Base-by-base conservation (phyloP, 2,113 vertebrate genomes). In the Rhodinocichla rosea region DNA sequence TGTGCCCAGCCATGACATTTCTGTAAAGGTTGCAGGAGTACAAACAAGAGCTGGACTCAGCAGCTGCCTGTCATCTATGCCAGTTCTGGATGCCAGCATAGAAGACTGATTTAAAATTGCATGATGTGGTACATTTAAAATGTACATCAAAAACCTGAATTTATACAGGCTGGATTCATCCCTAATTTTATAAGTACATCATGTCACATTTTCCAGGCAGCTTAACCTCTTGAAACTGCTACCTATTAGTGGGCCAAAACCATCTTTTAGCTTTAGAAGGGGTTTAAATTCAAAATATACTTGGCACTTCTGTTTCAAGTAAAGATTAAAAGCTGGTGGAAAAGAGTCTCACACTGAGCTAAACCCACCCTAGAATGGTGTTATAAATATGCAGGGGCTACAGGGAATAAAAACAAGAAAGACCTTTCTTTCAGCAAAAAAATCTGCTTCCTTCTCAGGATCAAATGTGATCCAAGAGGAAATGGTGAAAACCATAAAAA, bases 351-450 rank as follows among this genome's bases (percentile, higher is more conserved):
- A 86, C 86, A 68, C 68, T 87, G 89, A 90, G 73, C 32, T 92
- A 83, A 92, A 93, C 27, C 52, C 56, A 89, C 11, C 60, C 56
- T 35, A 60, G 73, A 68, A 78, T 8, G 40, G 24, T 75, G 62
- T 86, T 81, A 94, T 83, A 93, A 92, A 94, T 95, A 94, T 89
- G 94, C 91, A 97, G 83, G 79, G 64, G 17, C 73, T 71, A 87
- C 1, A 0, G 49, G 68, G 92, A 92, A 92, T 83, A 83, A 83
- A 88, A 93, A 32, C 57, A 83, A 67, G 86, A 69, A 69, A 87
- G 12, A 24, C 28, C 28, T 70, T 62, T 45, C 15, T 55, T 81
- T 89, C 91, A 78, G 60, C 47, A 89, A 92, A 89, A 79, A 92
- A 67, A 64, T 17, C 35, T 84, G 14, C 52, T 88, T 93, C 79